Evolutionary conservation across 2,797 vertebrate species (phyloP), one percentile per base, ranked within the genome.

Genomic region (Sebastes flavidus): DNA sequence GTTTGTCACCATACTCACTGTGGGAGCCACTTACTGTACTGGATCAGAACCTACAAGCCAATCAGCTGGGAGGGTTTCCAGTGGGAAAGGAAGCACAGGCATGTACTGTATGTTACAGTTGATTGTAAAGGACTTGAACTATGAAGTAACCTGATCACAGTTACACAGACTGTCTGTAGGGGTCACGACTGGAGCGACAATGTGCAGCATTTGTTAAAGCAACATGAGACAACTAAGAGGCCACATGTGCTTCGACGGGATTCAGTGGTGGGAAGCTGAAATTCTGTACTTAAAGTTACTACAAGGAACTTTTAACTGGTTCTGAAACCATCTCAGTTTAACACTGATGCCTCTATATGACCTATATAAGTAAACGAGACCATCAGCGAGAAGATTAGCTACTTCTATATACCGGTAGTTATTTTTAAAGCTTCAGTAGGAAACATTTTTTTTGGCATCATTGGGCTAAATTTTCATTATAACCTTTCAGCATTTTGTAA

Each of bases 31-130:
- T 85, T 60, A 65, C 29, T 55, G 73, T 60, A 65, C 32, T 55
- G 73, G 36, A 86, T 84, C 80, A 79, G 34, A 73, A 16, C 62
- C 74, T 67, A 18, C 4, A 1, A 56, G 78, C 46, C 76, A 70
- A 56, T 72, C 60, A 60, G 56, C n/a, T 71, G 62, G 75, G 73
- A 81, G 0, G 8, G 67, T 75, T 78, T 89, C 75, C 82, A 81
- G 29, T 81, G 84, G 76, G 80, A 90, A 88, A 86, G 56, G 46
- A 79, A 80, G 62, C 69, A 63, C 58, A 68, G n/a, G 62, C 46
- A 77, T 78, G 60, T 38, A 58, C 36, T 70, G 61, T 55, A 67
- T 74, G 25, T 59, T 11, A 75, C n/a, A 59, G 60, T 25, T 18
- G 32, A 61, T 60, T 24, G 38, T 75, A 42, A 27, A 60, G 58